A percentile compares a stretch with the other conserved stretches of the same genome.
Evolutionary conservation across 2,113 vertebrate species (phyloP).

Genomic region (Onychorhynchus coronatus): DNA sequence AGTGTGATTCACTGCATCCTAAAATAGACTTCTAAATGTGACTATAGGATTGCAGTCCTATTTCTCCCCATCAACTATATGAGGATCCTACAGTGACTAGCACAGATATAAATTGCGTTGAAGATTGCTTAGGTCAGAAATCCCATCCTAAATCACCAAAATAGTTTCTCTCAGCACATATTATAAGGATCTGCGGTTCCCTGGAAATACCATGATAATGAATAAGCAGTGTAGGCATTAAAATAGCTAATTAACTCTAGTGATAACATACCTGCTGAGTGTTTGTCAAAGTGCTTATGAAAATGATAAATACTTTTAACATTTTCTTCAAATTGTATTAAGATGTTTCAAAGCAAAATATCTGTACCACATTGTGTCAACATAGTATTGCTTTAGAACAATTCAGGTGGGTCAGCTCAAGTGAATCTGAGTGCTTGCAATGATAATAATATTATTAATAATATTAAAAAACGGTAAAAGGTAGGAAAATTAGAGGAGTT

Average conservation of each 20-base stretch:
- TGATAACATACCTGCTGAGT: not conserved
- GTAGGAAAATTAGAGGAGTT: not conserved
- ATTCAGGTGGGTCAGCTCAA: not conserved
- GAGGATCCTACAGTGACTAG: not conserved
- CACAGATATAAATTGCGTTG: not conserved
- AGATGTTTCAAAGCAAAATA: not conserved
- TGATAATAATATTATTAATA: not conserved
- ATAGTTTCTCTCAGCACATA: not conserved
- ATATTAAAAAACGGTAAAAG: not conserved
- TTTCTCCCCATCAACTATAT: not conserved
- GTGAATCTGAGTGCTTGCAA: not conserved
- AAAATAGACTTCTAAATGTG: constrained; percentile 48
- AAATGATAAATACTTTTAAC: not conserved
- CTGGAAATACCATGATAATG: not conserved
- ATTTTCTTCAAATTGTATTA: not conserved
- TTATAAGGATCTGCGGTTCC: not conserved
- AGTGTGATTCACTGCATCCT: constrained; percentile 1
- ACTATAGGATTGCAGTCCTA: not conserved
- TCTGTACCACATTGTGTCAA: not conserved
- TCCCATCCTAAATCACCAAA: not conserved
- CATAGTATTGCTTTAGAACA: not conserved
- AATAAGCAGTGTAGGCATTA: not conserved
- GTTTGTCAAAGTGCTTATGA: not conserved
- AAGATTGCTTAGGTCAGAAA: not conserved
- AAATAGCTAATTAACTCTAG: not conserved